Conservation (phyloP, 2,888 invertebrate genomes). For the Habrosyne pyritoides region DNA sequence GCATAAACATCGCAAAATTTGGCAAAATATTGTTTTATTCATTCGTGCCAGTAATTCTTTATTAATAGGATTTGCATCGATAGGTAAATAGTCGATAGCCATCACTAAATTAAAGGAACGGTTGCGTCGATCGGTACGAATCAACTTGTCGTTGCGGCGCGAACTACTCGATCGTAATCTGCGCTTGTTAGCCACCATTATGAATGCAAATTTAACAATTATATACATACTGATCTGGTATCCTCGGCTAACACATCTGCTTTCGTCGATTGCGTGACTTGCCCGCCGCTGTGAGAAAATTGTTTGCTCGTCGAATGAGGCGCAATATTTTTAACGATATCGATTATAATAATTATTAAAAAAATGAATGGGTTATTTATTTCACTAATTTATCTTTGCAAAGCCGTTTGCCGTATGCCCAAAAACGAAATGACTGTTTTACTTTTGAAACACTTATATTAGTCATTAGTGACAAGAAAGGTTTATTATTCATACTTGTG, state of each 20-base stretch:
- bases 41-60: neutral
- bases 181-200: conserved; percentile 72
- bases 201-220: conserved; percentile 78
- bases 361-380: conserved; percentile 24
- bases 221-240: conserved; percentile 51
- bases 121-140: conserved; percentile 50
- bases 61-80: neutral
- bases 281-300: conserved; percentile 44
- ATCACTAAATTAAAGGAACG: conserved; percentile 42
- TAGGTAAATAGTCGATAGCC: conserved; percentile 24
- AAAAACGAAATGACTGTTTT: neutral
- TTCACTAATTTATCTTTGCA: neutral
- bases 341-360: conserved; percentile 34
- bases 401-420: neutral
- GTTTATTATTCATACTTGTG: too few relatives aligned
- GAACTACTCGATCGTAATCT: conserved; percentile 74
- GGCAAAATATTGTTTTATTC: neutral
- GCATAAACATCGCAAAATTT: too few relatives aligned
- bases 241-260: conserved; percentile 46
- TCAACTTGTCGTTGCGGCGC: conserved; percentile 69
- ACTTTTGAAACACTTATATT: too few relatives aligned
- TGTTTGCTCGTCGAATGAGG: conserved; percentile 40
- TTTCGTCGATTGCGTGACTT: conserved; percentile 55
- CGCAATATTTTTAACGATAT: conserved; percentile 40
- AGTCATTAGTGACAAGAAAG: too few relatives aligned